Percentiles rank a stretch among this genome's conserved stretches.
Evolutionary conservation across 2,113 vertebrate genomes (phyloP).

Genomic region (Microtus montanus): DNA sequence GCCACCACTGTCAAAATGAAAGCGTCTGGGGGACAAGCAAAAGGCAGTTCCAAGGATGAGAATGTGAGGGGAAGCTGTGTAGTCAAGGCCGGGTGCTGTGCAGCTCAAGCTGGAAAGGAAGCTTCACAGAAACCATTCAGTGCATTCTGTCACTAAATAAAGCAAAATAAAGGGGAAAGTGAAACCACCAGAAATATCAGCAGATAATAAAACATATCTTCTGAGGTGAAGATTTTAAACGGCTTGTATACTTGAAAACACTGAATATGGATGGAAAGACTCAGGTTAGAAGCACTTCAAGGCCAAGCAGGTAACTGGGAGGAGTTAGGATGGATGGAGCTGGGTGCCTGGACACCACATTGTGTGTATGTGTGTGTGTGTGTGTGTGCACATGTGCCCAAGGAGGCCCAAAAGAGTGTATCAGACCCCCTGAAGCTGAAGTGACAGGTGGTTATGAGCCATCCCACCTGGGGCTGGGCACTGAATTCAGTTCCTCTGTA

Average conservation of each 20-base stretch:
- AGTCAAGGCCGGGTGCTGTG: neutral
- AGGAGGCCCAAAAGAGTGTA: neutral
- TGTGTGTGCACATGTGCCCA: neutral
- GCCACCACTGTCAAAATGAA: neutral
- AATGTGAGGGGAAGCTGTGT: neutral
- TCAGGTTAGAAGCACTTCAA: neutral
- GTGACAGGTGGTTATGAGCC: neutral
- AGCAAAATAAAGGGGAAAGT: neutral
- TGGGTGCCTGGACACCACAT: neutral
- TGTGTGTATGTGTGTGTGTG: neutral
- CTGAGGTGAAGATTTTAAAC: neutral
- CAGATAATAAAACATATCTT: neutral
- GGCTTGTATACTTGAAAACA: neutral
- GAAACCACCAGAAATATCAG: neutral
- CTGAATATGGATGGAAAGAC: neutral
- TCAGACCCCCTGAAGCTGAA: neutral
- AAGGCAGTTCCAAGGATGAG: no score
- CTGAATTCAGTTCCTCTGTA: neutral
- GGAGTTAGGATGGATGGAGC: neutral
- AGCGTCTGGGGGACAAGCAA: neutral
- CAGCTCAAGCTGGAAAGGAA: neutral
- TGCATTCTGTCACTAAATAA: neutral
- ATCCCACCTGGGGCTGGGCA: neutral
- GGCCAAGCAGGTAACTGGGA: neutral
- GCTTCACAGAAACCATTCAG: neutral